Evolutionary conservation across 1,140 invertebrate species (phyloP).

Genomic region (Lepidurus couesii): DNA sequence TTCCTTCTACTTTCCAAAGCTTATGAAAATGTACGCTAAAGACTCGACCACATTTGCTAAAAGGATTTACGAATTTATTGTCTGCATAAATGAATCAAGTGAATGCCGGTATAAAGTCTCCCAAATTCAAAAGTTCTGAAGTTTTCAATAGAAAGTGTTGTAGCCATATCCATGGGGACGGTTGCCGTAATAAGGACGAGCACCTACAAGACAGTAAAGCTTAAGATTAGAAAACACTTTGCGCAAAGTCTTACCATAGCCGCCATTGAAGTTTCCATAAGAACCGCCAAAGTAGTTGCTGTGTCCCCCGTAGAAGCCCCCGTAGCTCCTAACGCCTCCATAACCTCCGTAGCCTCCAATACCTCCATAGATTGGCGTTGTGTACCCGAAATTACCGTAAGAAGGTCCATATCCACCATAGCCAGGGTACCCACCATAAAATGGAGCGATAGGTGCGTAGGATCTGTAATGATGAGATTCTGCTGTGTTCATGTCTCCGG

Average conservation of each 20-base stretch:
- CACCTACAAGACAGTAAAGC: neutral
- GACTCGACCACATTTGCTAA: no score
- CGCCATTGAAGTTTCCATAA: neutral
- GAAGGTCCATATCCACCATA: neutral
- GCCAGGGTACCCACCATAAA: constrained; percentile 3
- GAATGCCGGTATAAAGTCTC: no score
- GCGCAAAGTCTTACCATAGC: neutral
- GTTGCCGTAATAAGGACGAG: neutral
- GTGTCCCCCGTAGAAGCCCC: neutral
- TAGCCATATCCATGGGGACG: neutral
- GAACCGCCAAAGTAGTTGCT: neutral
- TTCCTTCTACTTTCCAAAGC: no score
- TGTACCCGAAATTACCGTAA: neutral
- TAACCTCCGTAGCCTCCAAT: neutral
- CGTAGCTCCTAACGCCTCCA: neutral
- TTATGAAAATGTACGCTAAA: no score
- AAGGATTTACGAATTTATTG: no score
- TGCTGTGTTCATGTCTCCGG: neutral
- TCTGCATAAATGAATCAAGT: no score
- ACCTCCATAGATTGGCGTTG: neutral
- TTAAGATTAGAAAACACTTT: neutral
- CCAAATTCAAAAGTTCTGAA: neutral
- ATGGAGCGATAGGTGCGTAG: neutral
- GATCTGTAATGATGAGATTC: neutral
- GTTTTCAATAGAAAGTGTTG: neutral